A percentile compares a stretch with the other conserved stretches of the same genome.
phyloP scores from a whole-genome alignment of 2,888 invertebrate genomes.

The Heliconius hortense region DNA sequence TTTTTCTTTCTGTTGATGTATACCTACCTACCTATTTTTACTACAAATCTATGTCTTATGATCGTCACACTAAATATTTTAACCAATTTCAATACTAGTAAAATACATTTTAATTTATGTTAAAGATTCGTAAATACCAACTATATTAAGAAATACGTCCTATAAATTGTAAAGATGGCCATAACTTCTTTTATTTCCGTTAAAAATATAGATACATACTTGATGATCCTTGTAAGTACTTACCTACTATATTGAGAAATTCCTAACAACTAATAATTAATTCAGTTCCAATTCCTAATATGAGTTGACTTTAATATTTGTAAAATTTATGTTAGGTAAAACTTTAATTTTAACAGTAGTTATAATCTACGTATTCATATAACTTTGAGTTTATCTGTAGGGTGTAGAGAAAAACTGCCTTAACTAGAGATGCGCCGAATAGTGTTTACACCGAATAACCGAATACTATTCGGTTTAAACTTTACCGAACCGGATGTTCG shows the following conservation, averaged over 20 bases:
- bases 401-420: too few species aligned
- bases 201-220: background rate
- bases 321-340: background rate
- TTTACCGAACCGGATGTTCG: too few species aligned
- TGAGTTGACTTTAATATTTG: background rate
- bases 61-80: background rate
- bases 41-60: background rate
- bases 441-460: too few species aligned
- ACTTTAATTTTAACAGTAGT: too few species aligned
- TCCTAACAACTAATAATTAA: constrained; percentile 4
- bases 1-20: too few species aligned
- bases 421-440: too few species aligned
- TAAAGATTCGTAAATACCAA: background rate
- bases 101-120: too few species aligned
- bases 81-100: background rate
- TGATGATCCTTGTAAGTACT: background rate
- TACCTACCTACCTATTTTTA: background rate
- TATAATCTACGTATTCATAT: background rate
- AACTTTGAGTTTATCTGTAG: background rate
- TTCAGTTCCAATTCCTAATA: constrained; percentile 1
- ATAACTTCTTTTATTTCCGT: constrained; percentile 17
- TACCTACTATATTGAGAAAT: background rate
- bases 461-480: too few species aligned
- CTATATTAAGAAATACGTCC: background rate
- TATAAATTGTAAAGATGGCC: background rate